phyloP scores from a whole-genome alignment of 2,797 vertebrate species.

The Macroramphosus scolopax region DNA sequence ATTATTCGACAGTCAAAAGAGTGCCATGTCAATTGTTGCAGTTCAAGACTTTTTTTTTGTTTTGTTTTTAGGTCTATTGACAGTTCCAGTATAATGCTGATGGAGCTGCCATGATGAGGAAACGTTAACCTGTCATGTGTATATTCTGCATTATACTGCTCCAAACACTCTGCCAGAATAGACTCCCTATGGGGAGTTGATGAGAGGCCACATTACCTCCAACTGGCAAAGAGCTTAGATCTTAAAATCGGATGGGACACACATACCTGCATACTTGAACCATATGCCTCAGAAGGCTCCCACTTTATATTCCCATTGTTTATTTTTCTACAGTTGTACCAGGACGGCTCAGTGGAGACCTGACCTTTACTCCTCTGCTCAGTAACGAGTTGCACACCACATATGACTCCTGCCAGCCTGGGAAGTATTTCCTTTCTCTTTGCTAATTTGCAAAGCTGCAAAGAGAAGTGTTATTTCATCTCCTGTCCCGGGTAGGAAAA shows the following conservation, averaged over 20 bases:
- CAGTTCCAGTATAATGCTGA: slow-evolving; percentile 32
- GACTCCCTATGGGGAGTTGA: slow-evolving; percentile 38
- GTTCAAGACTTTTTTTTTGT: too few relatives aligned
- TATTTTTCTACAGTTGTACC: slow-evolving; percentile 63
- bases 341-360: slow-evolving; percentile 50
- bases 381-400: slow-evolving; percentile 45
- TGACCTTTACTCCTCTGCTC: slow-evolving; percentile 63
- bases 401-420: slow-evolving; percentile 46
- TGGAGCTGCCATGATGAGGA: slow-evolving; percentile 20
- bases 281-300: slow-evolving; percentile 27
- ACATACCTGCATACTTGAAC: slow-evolving; percentile 29
- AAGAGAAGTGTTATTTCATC: too few relatives aligned
- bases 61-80: too few relatives aligned
- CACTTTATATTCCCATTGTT: slow-evolving; percentile 50
- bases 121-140: slow-evolving; percentile 49
- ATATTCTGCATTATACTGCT: slow-evolving; percentile 16
- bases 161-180: slow-evolving; percentile 46
- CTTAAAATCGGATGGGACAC: slow-evolving; percentile 44
- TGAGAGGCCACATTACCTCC: slow-evolving; percentile 39
- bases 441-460: slow-evolving; percentile 20
- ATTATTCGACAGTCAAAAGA: too few relatives aligned
- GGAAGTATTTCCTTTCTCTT: slow-evolving; percentile 36
- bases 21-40: too few relatives aligned
- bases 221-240: slow-evolving; percentile 21
- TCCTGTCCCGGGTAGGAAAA: slow-evolving; percentile 16